Base-by-base conservation (phyloP, 2,113 vertebrate genomes). In the Pygoscelis adeliae region DNA sequence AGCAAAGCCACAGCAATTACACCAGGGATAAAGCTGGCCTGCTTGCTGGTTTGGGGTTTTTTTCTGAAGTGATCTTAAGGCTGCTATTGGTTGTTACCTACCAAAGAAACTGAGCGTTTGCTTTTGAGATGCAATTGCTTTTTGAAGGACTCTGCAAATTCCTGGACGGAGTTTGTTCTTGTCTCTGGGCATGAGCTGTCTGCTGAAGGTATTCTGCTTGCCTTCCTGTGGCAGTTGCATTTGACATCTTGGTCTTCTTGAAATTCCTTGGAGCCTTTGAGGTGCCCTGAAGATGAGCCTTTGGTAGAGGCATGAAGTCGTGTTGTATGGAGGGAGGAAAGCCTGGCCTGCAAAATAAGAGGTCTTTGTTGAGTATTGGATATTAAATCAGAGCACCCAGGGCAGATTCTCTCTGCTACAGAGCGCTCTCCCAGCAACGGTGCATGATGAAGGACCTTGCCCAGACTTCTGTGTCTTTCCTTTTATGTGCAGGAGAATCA, bases 61-160 rank as follows among this genome's bases (percentile, higher is more conserved):
- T 78, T 10, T 74, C 56, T 83, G 23, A 53, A 65, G 25, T 36
- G 47, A 55, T 55, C 58, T 90, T 81, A 74, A 82, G 25, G 23
- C 61, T 62, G 36, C 16, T 62, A 27, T 52, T 27, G 8, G 11
- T 90, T 92, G 34, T 63, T 91, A 98, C 98, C 94, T 98, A 99
- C 99, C 98, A 98, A 89, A 92, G 99, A 98, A 84, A 97, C 46
- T 9, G 97, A 95, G 76, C 97, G 97, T 90, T 98, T 97, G 44
- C 97, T 98, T 89, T 96, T 97, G 55, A 99, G 98, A 74, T 61
- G 97, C 36, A 99, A 94, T 62, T 98, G 98, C 90, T 96, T 98
- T 79, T 98, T 98, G 83, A 98, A 98, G 12, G 98, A 98, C 91
- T 99, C 98, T 2, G 98, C 97, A 93, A 99, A 98, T 96, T 99